phyloP scores from a whole-genome alignment of 2,797 vertebrate species.

The Gastrophryne carolinensis region DNA sequence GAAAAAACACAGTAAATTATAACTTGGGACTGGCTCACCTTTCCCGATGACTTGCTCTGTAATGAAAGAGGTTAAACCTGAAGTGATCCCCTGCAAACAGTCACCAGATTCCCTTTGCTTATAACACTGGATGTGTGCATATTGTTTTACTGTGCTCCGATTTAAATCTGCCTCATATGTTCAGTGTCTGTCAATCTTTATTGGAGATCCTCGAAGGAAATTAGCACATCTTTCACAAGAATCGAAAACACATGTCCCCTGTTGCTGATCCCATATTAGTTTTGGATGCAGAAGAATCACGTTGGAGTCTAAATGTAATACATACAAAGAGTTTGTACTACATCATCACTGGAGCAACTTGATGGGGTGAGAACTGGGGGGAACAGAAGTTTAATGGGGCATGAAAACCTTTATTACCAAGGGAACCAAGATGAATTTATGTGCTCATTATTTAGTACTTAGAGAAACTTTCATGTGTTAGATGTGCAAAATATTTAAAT shows the following conservation, averaged over 20 bases:
- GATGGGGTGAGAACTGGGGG: background rate
- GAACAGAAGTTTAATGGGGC: conserved; percentile 21
- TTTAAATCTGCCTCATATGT: conserved; percentile 33
- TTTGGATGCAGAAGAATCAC: conserved; percentile 46
- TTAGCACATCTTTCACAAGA: conserved; percentile 47
- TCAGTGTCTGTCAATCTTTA: conserved; percentile 48
- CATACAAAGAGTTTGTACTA: conserved; percentile 34
- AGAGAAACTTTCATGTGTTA: background rate
- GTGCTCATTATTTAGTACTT: background rate
- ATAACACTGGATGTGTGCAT: conserved; percentile 12
- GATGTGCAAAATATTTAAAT: background rate
- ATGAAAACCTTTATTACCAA: conserved; percentile 16
- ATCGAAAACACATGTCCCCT: conserved; percentile 47
- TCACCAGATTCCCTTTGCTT: background rate
- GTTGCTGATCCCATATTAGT: conserved; percentile 44
- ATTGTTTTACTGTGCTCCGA: conserved; percentile 29
- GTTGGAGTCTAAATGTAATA: conserved; percentile 35
- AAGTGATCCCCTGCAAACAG: conserved; percentile 1
- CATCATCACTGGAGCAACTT: conserved; percentile 16
- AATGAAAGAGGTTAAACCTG: conserved; percentile 14
- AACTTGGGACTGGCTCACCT: conserved; percentile 12
- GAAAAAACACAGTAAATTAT: conserved; percentile 15
- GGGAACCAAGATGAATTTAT: background rate
- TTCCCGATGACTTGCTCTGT: background rate
- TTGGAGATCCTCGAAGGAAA: conserved; percentile 44